phyloP scores from a whole-genome alignment of 2,888 invertebrate species.

The Epinotia ramella region DNA sequence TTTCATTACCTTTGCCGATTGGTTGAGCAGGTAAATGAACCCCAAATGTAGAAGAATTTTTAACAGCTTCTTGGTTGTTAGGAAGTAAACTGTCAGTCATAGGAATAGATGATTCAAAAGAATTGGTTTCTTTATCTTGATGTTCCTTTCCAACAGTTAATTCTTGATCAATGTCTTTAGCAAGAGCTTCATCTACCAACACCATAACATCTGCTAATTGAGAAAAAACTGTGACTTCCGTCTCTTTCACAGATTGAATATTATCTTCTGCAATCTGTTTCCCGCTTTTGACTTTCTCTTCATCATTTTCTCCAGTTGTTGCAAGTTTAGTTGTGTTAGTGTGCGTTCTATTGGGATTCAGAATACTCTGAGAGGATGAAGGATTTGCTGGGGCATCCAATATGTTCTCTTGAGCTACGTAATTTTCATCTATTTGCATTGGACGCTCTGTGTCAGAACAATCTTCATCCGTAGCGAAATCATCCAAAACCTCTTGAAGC shows the following conservation, averaged over 20 bases:
- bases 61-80: constrained; percentile 74
- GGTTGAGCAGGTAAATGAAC: constrained; percentile 27
- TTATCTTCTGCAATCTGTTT: constrained; percentile 44
- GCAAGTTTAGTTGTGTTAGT: not conserved
- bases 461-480: constrained; percentile 70
- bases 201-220: constrained; percentile 41
- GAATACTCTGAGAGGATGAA: constrained; percentile 34
- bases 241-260: constrained; percentile 39
- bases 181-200: constrained; percentile 39
- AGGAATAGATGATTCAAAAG: constrained; percentile 51
- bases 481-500: constrained; percentile 68
- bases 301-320: constrained; percentile 26
- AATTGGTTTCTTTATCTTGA: constrained; percentile 28
- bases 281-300: constrained; percentile 18
- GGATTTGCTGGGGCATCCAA: constrained; percentile 22
- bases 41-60: constrained; percentile 36
- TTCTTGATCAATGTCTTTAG: constrained; percentile 30
- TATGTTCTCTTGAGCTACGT: constrained; percentile 49
- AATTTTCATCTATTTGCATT: constrained; percentile 62
- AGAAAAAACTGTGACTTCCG: constrained; percentile 38
- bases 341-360: constrained; percentile 5
- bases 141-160: constrained; percentile 36
- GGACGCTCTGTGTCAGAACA: constrained; percentile 58
- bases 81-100: constrained; percentile 69
- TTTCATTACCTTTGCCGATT: constrained; percentile 23